Evolutionary conservation across 2,113 vertebrate species (phyloP).

Genomic region (Orthonyx spaldingii): DNA sequence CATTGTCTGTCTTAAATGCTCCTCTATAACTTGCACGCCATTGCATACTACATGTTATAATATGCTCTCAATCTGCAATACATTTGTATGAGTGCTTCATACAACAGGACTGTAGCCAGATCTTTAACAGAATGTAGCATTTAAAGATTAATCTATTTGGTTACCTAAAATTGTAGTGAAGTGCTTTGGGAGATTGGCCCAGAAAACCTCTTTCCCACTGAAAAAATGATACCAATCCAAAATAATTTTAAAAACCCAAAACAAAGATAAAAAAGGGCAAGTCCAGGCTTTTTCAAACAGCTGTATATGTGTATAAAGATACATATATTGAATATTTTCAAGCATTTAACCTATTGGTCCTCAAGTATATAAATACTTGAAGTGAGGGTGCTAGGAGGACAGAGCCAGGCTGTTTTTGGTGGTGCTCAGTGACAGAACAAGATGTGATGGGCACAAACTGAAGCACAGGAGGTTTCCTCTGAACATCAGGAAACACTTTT

Average conservation of each 20-base stretch:
- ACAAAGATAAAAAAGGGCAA: background rate
- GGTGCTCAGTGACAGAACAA: background rate
- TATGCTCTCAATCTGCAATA: background rate
- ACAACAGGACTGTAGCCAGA: background rate
- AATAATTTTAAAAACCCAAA: background rate
- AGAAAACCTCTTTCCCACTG: background rate
- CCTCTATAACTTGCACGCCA: background rate
- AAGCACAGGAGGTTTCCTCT: background rate
- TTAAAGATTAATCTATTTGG: background rate
- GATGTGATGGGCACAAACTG: background rate
- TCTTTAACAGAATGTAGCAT: background rate
- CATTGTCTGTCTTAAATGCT: background rate
- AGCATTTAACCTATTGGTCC: background rate
- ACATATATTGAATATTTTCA: background rate
- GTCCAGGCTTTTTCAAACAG: background rate
- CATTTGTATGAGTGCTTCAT: background rate
- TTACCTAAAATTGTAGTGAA: background rate
- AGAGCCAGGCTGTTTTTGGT: background rate
- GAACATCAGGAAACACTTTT: background rate
- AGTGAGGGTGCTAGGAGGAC: background rate
- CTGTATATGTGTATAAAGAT: background rate
- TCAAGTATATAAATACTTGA: background rate
- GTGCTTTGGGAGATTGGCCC: background rate
- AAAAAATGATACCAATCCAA: background rate
- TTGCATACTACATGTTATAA: background rate